phyloP scores from a whole-genome alignment of 2,113 vertebrate genomes.

The Actinemys pallida region DNA sequence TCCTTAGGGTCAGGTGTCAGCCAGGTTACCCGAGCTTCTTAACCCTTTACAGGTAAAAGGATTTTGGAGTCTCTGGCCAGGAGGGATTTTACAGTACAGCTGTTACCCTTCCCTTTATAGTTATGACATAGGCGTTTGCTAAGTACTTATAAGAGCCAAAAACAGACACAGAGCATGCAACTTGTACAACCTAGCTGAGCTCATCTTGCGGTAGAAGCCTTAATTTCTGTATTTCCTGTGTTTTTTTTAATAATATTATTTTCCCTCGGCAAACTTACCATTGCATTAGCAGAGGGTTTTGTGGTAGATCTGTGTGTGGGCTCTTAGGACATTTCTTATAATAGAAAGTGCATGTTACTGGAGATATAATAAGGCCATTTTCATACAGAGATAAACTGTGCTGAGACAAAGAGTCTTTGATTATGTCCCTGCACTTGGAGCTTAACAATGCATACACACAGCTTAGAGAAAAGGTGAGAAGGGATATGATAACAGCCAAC shows the following conservation, averaged over 20 bases:
- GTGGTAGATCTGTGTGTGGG: not conserved
- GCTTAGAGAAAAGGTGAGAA: conserved; percentile 6
- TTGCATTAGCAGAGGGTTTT: not conserved
- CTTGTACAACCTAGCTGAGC: not conserved
- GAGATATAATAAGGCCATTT: conserved; percentile 29
- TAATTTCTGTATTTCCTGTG: not conserved
- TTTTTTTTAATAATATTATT: not conserved
- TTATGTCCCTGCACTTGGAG: not conserved
- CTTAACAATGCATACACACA: not conserved
- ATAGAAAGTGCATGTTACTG: not conserved
- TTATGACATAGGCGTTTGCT: not conserved
- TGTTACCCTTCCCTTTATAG: no score
- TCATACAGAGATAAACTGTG: conserved; percentile 24
- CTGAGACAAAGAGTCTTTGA: conserved; percentile 10
- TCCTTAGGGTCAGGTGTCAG: no score
- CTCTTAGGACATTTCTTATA: not conserved
- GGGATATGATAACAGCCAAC: not conserved
- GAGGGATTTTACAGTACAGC: no score
- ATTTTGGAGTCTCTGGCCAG: no score
- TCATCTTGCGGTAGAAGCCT: not conserved
- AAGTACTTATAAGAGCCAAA: not conserved
- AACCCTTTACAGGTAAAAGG: no score
- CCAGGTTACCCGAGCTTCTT: no score
- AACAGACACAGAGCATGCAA: not conserved
- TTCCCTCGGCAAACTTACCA: not conserved